phyloP scores from a whole-genome alignment of 2,888 invertebrate species.

The Bembecia ichneumoniformis region DNA sequence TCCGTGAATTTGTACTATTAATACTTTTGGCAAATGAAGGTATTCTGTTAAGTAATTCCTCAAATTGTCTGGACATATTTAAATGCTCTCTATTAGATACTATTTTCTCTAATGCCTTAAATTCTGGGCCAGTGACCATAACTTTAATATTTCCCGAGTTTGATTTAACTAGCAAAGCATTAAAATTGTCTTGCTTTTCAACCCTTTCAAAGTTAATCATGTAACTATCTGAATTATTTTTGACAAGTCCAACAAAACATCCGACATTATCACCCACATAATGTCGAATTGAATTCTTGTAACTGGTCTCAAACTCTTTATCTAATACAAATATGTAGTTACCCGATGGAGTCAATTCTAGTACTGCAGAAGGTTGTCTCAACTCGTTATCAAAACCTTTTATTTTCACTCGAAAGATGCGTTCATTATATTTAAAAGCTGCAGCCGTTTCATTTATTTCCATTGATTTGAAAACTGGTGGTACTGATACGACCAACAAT shows the following conservation, averaged over 20 bases:
- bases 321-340: constrained; percentile 40
- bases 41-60: constrained; percentile 18
- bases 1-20: constrained; percentile 7
- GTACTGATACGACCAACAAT: constrained; percentile 15
- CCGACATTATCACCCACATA: constrained; percentile 18
- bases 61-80: constrained; percentile 16
- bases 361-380: constrained; percentile 23
- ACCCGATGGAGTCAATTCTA: constrained; percentile 31
- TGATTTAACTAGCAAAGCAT: constrained; percentile 32
- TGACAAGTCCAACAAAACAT: constrained; percentile 24
- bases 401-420: constrained; percentile 24
- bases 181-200: constrained; percentile 12
- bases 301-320: constrained; percentile 43
- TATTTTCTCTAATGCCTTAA: constrained; percentile 8
- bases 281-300: constrained; percentile 21
- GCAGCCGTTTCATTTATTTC: constrained; percentile 2
- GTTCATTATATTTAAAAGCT: not conserved
- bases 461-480: constrained; percentile 10
- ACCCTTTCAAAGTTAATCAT: constrained; percentile 26
- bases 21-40: constrained; percentile 10
- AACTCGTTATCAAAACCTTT: constrained; percentile 15
- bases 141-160: constrained; percentile 37
- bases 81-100: not conserved
- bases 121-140: constrained; percentile 14
- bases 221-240: constrained; percentile 29